Conservation (phyloP, 1,140 invertebrate genomes). For the Phocides pigmalion region DNA sequence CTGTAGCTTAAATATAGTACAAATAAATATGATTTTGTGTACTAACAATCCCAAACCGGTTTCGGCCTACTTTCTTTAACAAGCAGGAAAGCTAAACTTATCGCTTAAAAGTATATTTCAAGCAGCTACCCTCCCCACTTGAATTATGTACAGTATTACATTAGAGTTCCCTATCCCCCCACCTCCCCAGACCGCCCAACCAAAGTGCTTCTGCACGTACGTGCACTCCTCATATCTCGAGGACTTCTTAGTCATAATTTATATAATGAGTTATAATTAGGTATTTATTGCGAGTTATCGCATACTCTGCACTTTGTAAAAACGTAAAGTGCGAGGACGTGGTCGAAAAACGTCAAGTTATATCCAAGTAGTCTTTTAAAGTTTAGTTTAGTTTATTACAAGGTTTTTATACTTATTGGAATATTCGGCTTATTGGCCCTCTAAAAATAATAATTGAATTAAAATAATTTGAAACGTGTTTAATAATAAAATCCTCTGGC, state of each 20-base stretch:
- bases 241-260: slow-evolving; percentile 1
- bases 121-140: no score
- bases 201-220: neutral
- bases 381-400: no score
- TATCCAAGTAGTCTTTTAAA: neutral
- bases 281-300: neutral
- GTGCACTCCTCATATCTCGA: neutral
- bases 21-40: slow-evolving; percentile 2
- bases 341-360: no score
- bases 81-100: neutral
- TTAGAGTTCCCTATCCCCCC: no score
- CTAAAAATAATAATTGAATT: no score
- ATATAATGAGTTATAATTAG: neutral
- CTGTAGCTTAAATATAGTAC: slow-evolving; percentile 6
- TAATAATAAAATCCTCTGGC: no score
- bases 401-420: no score
- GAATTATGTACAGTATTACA: no score
- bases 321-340: neutral
- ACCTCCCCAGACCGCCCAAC: neutral
- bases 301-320: neutral
- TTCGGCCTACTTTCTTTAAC: neutral
- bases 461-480: no score
- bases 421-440: no score
- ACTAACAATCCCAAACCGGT: neutral
- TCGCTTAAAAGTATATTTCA: neutral